A percentile compares a stretch with the other conserved stretches of the same genome.
These are phyloP conservation scores for Drosophila parabipectinata DNA, from an alignment of 1,140 invertebrate species.

Conservation along the genomic window DNA sequence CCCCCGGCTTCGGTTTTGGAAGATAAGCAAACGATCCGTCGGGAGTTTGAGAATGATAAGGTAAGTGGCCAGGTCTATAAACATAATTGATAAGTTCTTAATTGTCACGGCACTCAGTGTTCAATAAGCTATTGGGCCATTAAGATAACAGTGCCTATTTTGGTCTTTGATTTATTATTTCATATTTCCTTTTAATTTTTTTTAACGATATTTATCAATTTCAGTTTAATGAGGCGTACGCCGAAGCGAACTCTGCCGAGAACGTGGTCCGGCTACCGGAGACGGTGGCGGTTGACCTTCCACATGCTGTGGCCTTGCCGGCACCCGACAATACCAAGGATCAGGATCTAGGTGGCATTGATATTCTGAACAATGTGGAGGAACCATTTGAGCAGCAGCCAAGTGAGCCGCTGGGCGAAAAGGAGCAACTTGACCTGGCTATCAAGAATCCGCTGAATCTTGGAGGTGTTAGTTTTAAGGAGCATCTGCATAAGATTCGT, in stretches of 20 bases:
- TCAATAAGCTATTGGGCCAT: conserved; percentile 7
- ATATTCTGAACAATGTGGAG: conserved; percentile 62
- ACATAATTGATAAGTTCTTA: conserved; percentile 22
- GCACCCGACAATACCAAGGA: conserved; percentile 21
- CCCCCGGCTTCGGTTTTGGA: conserved; percentile 2
- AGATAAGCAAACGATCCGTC: conserved; percentile 13
- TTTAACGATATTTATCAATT: conserved; percentile 15
- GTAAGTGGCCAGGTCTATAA: conserved; percentile 23
- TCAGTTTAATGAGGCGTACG: conserved; percentile 48
- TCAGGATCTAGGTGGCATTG: conserved; percentile 35
- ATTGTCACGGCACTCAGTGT: neutral
- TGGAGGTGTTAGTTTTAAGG: conserved; percentile 50
- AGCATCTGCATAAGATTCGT: conserved; percentile 57
- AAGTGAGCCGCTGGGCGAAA: conserved; percentile 7
- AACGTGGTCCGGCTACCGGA: conserved; percentile 61
- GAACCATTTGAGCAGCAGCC: conserved; percentile 40
- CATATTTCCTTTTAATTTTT: conserved; percentile 1
- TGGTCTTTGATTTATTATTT: conserved; percentile 23
- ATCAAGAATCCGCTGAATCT: conserved; percentile 45
- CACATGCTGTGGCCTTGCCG: conserved; percentile 14
- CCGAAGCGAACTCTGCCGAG: conserved; percentile 52
- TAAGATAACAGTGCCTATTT: conserved; percentile 29
- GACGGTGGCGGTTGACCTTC: conserved; percentile 19
- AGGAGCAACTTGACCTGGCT: conserved; percentile 50
- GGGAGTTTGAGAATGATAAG: conserved; percentile 47